Conservation (phyloP, 2,797 vertebrate species). For the Triplophysa bombifrons region DNA sequence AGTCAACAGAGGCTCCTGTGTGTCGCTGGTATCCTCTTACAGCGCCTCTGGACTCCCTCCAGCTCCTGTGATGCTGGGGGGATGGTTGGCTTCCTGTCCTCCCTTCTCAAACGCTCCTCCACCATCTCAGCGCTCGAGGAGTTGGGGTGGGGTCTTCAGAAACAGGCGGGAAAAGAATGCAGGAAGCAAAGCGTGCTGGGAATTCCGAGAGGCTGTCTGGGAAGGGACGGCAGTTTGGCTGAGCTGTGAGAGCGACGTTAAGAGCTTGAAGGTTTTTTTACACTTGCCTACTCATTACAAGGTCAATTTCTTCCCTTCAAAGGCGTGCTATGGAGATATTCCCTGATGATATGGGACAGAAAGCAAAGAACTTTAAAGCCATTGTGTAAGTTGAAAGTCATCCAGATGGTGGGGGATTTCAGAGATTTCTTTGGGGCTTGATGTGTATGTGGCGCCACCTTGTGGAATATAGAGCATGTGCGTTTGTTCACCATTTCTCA, state of each 20-base stretch:
- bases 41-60: slow-evolving; percentile 49
- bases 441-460: slow-evolving; percentile 58
- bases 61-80: slow-evolving; percentile 36
- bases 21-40: slow-evolving; percentile 19
- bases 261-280: neutral
- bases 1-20: slow-evolving; percentile 27
- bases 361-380: slow-evolving; percentile 44
- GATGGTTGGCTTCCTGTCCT: slow-evolving; percentile 43
- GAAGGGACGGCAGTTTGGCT: slow-evolving; percentile 56
- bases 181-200: slow-evolving; percentile 72
- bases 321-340: slow-evolving; percentile 13
- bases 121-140: slow-evolving; percentile 23
- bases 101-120: slow-evolving; percentile 39
- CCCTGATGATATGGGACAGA: slow-evolving; percentile 46
- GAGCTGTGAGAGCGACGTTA: slow-evolving; percentile 45
- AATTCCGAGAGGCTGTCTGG: slow-evolving; percentile 68
- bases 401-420: neutral
- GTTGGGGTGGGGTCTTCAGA: slow-evolving; percentile 43
- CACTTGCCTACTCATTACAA: neutral
- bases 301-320: neutral
- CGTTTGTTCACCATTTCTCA: neutral
- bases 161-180: slow-evolving; percentile 54
- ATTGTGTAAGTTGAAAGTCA: neutral
- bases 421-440: neutral
- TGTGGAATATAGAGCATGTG: slow-evolving; percentile 58